Evolutionary conservation across 2,113 vertebrate species (phyloP).

Genomic region (Forbesichthys agassizii): DNA sequence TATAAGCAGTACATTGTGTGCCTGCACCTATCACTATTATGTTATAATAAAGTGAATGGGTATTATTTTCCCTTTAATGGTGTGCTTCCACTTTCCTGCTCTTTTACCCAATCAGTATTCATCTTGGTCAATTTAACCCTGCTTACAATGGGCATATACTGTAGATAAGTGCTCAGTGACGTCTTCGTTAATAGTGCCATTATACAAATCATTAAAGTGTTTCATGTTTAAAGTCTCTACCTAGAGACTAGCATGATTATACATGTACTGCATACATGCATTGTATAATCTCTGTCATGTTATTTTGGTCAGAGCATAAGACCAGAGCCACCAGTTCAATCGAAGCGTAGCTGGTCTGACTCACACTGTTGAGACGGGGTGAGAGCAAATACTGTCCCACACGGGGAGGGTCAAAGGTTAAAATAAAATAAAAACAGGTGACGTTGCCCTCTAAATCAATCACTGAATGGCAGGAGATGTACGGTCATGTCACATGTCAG

Average conservation of each 20-base stretch:
- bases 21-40: slow-evolving; percentile 2
- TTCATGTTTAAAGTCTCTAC: slow-evolving; percentile 55
- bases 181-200: slow-evolving; percentile 56
- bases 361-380: slow-evolving; percentile 9
- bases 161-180: slow-evolving; percentile 62
- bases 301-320: slow-evolving; percentile 21
- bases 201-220: slow-evolving; percentile 48
- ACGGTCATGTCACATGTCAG: slow-evolving; percentile 24
- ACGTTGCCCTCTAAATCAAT: slow-evolving; percentile 36
- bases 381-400: not conserved
- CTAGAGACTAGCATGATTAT: slow-evolving; percentile 42
- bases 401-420: slow-evolving; percentile 8
- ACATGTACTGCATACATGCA: slow-evolving; percentile 5
- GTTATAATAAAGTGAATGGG: slow-evolving; percentile 30
- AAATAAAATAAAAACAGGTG: slow-evolving; percentile 19
- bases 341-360: slow-evolving; percentile 23
- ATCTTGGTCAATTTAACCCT: slow-evolving; percentile 18
- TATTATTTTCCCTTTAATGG: slow-evolving; percentile 48
- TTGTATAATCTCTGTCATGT: slow-evolving; percentile 49
- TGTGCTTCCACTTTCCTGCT: slow-evolving; percentile 64
- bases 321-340: slow-evolving; percentile 19
- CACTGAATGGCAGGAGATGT: slow-evolving; percentile 24
- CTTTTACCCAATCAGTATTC: slow-evolving; percentile 38
- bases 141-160: slow-evolving; percentile 12
- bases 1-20: slow-evolving; percentile 23